Percentiles rank a stretch among this genome's conserved stretches.
phyloP scores from a whole-genome alignment of 2,113 vertebrate genomes.

The Dipodomys spectabilis region DNA sequence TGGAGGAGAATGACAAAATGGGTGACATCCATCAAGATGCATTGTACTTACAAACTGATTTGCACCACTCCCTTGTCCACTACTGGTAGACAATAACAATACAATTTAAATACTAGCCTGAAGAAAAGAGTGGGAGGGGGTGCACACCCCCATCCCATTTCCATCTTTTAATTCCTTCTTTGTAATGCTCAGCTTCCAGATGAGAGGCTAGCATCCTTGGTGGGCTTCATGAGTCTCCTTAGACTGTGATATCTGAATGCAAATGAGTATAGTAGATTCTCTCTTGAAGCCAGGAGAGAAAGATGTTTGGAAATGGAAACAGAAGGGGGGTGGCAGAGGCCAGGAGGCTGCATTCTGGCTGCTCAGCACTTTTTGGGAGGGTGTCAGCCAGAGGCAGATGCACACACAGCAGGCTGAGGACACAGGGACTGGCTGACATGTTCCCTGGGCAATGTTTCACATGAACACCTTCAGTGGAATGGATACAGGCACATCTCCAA shows the following conservation, averaged over 20 bases:
- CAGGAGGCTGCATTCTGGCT: not conserved
- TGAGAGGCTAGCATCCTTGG: not conserved
- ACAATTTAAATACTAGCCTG: not conserved
- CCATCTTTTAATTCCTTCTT: not conserved
- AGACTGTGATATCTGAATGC: not conserved
- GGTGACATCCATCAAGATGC: too few relatives aligned
- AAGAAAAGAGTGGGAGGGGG: not conserved
- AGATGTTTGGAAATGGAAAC: not conserved
- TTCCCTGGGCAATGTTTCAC: not conserved
- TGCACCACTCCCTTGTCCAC: too few relatives aligned
- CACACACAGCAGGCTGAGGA: not conserved
- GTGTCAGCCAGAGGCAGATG: rapidly evolving
- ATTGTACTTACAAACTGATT: too few relatives aligned
- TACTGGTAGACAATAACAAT: too few relatives aligned
- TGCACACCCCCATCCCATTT: not conserved
- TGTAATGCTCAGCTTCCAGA: not conserved
- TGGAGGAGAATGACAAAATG: too few relatives aligned
- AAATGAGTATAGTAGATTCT: not conserved
- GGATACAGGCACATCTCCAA: rapidly evolving
- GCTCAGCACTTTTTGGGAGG: not conserved
- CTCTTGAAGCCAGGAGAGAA: not conserved
- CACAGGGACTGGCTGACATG: not conserved
- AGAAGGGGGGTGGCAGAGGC: not conserved
- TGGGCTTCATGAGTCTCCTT: not conserved
- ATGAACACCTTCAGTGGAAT: not conserved